These are phyloP conservation scores for Cynodonichthys magdalenae DNA, from an alignment of 2,797 vertebrate genomes.

Conservation along the genomic window DNA sequence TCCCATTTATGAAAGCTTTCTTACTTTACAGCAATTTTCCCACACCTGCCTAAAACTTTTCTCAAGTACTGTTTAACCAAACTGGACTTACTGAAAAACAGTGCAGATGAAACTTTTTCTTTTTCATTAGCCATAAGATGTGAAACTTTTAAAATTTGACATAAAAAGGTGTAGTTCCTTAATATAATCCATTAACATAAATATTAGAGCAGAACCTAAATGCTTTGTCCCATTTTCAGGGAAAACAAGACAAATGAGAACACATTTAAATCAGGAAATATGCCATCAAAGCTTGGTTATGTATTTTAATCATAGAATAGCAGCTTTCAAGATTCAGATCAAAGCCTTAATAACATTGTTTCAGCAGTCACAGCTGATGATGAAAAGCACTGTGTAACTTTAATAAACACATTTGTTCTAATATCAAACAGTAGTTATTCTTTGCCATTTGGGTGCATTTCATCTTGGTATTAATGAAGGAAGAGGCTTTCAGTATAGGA, in stretches of 20 bases:
- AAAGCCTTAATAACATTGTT: constrained; percentile 15
- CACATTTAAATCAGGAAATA: neutral
- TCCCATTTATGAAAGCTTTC: too few relatives aligned
- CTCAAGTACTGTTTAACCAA: neutral
- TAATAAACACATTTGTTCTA: neutral
- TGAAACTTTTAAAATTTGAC: neutral
- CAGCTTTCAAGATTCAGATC: constrained; percentile 20
- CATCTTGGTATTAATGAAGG: constrained; percentile 7
- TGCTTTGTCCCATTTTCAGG: neutral
- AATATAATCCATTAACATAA: neutral
- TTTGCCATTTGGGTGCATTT: constrained; percentile 1
- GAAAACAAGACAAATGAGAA: neutral
- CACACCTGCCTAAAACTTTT: too few relatives aligned
- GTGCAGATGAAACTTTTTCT: neutral
- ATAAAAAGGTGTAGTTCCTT: neutral
- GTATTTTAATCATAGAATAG: constrained; percentile 7
- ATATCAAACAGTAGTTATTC: neutral
- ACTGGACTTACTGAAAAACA: neutral
- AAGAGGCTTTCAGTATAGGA: neutral
- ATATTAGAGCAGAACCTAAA: neutral
- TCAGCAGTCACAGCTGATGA: constrained; percentile 10
- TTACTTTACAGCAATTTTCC: too few relatives aligned
- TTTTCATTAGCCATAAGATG: neutral
- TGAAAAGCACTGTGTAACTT: constrained; percentile 2
- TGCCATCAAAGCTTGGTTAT: neutral